Conservation (phyloP, 2,797 vertebrate genomes). For the Peromyscus attwateri region DNA sequence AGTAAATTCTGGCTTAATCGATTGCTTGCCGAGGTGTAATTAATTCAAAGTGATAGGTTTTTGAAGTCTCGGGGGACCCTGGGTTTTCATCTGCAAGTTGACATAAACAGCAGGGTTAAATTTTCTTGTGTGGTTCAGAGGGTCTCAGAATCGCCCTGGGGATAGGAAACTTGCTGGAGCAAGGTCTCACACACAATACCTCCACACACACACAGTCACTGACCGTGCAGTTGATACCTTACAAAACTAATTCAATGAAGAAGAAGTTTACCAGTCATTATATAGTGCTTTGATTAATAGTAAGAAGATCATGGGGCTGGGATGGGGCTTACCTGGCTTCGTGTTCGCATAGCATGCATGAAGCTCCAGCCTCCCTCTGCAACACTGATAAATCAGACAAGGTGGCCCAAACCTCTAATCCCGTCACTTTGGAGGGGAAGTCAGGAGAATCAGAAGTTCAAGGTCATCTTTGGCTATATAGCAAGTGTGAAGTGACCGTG, state of each 20-base stretch:
- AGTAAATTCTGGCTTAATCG: constrained; percentile 30
- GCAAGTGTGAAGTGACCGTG: neutral
- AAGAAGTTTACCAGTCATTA: neutral
- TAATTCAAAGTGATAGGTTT: constrained; percentile 27
- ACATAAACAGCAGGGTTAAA: neutral
- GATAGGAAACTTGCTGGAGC: neutral
- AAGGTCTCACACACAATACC: neutral
- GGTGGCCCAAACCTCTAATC: neutral
- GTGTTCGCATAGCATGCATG: fast-evolving
- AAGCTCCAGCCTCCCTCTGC: neutral
- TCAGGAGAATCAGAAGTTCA: neutral
- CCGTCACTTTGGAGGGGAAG: neutral
- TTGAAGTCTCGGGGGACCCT: neutral
- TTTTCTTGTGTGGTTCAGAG: constrained; percentile 3
- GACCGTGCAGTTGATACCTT: neutral
- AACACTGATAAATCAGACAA: neutral
- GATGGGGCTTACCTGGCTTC: neutral
- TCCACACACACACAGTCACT: neutral
- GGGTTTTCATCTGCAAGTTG: neutral
- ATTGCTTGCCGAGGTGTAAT: constrained; percentile 20
- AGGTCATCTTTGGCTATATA: neutral
- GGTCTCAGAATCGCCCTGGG: neutral
- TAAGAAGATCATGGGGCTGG: neutral
- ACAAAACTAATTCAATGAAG: neutral
- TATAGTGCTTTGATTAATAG: neutral